phyloP scores from a whole-genome alignment of 2,888 invertebrate species.

The Pandemis heparana region DNA sequence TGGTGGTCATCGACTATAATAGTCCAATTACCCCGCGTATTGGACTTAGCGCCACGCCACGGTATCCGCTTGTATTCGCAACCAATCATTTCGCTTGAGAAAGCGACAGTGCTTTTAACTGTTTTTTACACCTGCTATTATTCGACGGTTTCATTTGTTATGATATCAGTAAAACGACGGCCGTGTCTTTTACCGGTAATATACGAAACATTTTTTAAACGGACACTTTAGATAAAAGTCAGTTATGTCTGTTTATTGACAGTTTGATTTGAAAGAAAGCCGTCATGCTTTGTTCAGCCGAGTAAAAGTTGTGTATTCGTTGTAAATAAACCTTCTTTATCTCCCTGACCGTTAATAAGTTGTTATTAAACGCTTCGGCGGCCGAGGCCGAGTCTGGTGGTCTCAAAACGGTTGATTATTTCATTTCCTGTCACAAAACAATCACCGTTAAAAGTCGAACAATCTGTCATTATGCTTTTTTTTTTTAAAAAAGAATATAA shows the following conservation, averaged over 20 bases:
- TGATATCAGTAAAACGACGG: constrained; percentile 37
- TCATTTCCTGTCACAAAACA: constrained; percentile 39
- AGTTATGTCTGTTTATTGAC: constrained; percentile 16
- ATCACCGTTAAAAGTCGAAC: constrained; percentile 28
- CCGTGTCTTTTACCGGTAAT: constrained; percentile 36
- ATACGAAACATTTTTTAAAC: background rate
- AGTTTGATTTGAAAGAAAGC: constrained; percentile 4
- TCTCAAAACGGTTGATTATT: constrained; percentile 35
- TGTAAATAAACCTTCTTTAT: constrained; percentile 1
- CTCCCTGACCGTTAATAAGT: constrained; percentile 13
- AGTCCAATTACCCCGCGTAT: constrained; percentile 47
- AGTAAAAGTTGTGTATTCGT: constrained; percentile 1
- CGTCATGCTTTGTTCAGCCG: background rate
- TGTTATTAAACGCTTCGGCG: constrained; percentile 16
- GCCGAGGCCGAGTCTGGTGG: constrained; percentile 29
- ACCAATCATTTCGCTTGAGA: constrained; percentile 46
- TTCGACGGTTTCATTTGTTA: constrained; percentile 43
- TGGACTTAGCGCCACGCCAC: constrained; percentile 45
- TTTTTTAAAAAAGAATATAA: constrained; percentile 25
- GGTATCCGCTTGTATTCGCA: constrained; percentile 44
- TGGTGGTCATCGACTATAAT: constrained; percentile 51
- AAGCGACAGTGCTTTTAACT: constrained; percentile 46
- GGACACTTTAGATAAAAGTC: constrained; percentile 9
- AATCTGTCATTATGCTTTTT: constrained; percentile 26
- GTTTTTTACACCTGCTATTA: constrained; percentile 42